These are phyloP conservation scores for Hydrozoanthus tunicans DNA, from an alignment of 64 coral and sea anemone species.

Conservation along the genomic window DNA sequence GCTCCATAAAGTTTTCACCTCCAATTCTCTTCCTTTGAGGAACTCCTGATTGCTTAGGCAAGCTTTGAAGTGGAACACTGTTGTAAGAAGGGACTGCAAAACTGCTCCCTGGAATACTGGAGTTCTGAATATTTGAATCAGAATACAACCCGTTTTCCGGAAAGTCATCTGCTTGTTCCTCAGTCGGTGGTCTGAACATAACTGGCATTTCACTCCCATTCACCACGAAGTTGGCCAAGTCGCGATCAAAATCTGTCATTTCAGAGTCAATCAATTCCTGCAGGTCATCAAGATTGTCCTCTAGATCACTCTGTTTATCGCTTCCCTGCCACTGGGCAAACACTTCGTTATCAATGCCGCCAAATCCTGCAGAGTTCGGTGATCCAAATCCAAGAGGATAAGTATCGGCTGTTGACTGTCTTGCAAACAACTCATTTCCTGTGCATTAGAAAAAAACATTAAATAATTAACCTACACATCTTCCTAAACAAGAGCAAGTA, in stretches of 20 bases:
- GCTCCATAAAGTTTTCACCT: conserved; percentile 1
- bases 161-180: background rate
- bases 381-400: conserved; percentile 40
- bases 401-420: conserved; percentile 40
- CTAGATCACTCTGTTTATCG: conserved; percentile 48
- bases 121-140: background rate
- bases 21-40: conserved; percentile 7
- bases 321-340: conserved; percentile 41
- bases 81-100: background rate
- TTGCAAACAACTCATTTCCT: conserved; percentile 58
- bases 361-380: background rate
- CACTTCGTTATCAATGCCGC: conserved; percentile 34
- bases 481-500: no score
- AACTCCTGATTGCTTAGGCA: background rate
- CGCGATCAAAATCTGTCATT: conserved; percentile 51
- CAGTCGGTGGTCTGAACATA: conserved; percentile 6
- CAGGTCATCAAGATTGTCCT: conserved; percentile 53
- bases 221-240: conserved; percentile 35
- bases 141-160: conserved; percentile 1
- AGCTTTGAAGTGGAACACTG: conserved; percentile 3
- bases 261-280: conserved; percentile 46
- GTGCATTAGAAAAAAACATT: background rate
- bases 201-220: conserved; percentile 54
- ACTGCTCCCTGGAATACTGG: background rate
- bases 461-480: background rate